Base-by-base conservation (phyloP, 2,113 vertebrate genomes). In the Aphyosemion australe region DNA sequence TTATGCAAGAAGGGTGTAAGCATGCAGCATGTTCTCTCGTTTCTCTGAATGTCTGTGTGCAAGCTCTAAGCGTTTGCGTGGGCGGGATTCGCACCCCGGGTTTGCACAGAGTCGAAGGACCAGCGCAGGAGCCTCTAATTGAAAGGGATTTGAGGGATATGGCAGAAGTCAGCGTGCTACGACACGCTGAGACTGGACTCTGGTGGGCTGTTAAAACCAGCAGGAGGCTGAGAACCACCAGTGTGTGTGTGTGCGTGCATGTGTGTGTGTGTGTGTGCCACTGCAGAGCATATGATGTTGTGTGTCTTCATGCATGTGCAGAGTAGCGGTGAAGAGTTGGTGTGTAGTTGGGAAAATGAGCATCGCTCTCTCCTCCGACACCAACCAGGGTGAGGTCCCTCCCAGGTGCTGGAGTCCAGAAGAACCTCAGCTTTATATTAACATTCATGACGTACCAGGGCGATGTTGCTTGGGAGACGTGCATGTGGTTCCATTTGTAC, bases 141-240 rank as follows among this genome's bases (percentile, higher is more conserved):
- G 91, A 92, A 93, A 93, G 90, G 80, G 83, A 88, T 91, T 86
- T 87, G 88, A 88, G 81, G 62, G 80, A 91, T 90, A 87, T 72
- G 74, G 79, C 83, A 76, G 82, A 67, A 90, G 90, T 90, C 89
- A 85, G 88, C 86, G 85, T 79, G 74, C 83, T 83, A 83, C 52
- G 15, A 81, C 87, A 89, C 62, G 67, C 85, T 78, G 85, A 61
- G 83, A 73, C 73, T 78, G 77, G 78, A 84, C 86, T 82, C 74
- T 85, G 87, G 82, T 83, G 86, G 86, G 83, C 87, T 88, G 77
- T 85, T 91, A 82, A 87, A 88, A 82, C 72, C 88, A 87, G 87
- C 80, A 65, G 87, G 85, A 88, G 84, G 72, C 73, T 85, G 87
- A 87, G 84, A 84, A 86, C 80, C 84, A 65, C 62, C 51, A 57